phyloP scores from a whole-genome alignment of 2,113 vertebrate species.

The Reinhardtius hippoglossoides region DNA sequence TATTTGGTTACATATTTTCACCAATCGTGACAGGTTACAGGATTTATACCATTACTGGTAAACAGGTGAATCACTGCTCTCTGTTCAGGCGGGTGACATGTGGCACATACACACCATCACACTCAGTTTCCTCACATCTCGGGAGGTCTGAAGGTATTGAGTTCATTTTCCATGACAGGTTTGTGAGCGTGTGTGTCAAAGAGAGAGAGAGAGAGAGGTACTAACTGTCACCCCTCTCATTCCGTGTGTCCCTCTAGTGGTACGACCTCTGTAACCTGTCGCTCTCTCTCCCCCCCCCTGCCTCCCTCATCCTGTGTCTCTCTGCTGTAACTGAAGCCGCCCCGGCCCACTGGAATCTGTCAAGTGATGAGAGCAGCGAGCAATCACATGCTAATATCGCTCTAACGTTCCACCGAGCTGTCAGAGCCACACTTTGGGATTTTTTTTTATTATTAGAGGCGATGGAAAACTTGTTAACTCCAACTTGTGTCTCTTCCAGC shows the following conservation, averaged over 20 bases:
- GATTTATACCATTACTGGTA: background rate
- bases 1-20: background rate
- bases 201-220: no score
- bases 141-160: constrained; percentile 55
- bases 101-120: constrained; percentile 37
- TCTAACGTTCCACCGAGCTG: constrained; percentile 1
- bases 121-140: constrained; percentile 54
- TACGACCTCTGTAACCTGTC: constrained; percentile 62
- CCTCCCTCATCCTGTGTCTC: constrained; percentile 31
- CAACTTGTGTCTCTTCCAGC: no score
- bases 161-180: constrained; percentile 67
- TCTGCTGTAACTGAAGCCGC: constrained; percentile 60
- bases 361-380: constrained; percentile 38
- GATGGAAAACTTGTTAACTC: no score
- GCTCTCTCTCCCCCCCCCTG: constrained; percentile 26
- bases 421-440: background rate
- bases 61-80: constrained; percentile 8
- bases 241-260: constrained; percentile 42
- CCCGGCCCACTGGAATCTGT: constrained; percentile 43
- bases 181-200: constrained; percentile 2
- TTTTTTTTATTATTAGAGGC: no score
- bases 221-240: constrained; percentile 34
- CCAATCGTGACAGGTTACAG: background rate
- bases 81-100: constrained; percentile 21
- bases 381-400: constrained; percentile 30